Evolutionary conservation across 2,888 invertebrate genomes (phyloP).

Genomic region (Adela reaumurella): DNA sequence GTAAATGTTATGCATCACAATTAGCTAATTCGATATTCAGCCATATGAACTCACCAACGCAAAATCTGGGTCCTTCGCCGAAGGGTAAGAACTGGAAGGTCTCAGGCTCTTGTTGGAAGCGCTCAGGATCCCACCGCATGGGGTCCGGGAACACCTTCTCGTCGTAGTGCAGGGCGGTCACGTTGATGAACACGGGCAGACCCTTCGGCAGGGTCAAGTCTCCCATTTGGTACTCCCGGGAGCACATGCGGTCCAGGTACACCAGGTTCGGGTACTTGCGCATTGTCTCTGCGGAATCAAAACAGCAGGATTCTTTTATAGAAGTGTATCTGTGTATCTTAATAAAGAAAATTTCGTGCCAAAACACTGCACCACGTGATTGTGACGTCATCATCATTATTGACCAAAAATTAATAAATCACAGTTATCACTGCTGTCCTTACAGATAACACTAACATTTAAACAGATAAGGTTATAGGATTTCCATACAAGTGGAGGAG

Average conservation of each 20-base stretch:
- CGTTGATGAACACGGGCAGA: conserved; percentile 29
- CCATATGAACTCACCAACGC: conserved; percentile 16
- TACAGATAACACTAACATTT: too few species aligned
- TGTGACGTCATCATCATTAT: too few species aligned
- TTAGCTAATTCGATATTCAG: not conserved
- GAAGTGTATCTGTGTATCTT: too few species aligned
- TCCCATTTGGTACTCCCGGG: conserved; percentile 23
- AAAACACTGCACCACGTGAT: too few species aligned
- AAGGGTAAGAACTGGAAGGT: conserved; percentile 31
- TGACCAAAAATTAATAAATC: too few species aligned
- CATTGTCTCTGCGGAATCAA: conserved; percentile 26
- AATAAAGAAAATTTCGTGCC: too few species aligned
- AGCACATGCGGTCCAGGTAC: conserved; percentile 28
- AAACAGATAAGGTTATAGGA: too few species aligned
- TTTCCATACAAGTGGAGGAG: too few species aligned
- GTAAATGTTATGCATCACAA: too few species aligned
- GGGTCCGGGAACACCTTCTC: conserved; percentile 28
- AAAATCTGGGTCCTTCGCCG: conserved; percentile 35
- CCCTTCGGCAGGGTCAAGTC: conserved; percentile 25
- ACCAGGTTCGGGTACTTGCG: conserved; percentile 28
- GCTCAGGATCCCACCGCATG: conserved; percentile 28
- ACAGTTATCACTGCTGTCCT: too few species aligned
- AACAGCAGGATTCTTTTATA: too few species aligned
- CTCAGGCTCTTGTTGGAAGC: conserved; percentile 21
- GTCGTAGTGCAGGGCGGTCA: conserved; percentile 27